Evolutionary conservation across 2,888 invertebrate genomes (phyloP).

Genomic region (Ormyrus pomaceus): DNA sequence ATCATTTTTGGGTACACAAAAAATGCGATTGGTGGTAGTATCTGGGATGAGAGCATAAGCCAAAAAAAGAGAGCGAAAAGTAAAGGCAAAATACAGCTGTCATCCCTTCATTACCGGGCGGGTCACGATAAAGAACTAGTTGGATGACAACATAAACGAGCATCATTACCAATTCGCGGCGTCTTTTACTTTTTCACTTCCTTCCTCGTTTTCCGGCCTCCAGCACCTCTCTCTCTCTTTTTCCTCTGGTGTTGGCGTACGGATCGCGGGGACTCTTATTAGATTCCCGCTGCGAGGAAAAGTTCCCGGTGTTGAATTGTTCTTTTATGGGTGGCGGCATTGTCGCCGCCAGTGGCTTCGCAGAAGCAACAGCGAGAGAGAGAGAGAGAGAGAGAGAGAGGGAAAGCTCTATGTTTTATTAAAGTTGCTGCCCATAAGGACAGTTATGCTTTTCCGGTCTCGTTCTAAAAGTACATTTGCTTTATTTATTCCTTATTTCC

Average conservation of each 20-base stretch:
- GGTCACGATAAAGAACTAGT: conserved; percentile 6
- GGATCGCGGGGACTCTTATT: conserved; percentile 45
- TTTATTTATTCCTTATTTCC: conserved; percentile 20
- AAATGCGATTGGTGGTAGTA: background rate
- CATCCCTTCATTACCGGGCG: conserved; percentile 29
- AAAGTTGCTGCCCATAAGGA: conserved; percentile 38
- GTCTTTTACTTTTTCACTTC: background rate
- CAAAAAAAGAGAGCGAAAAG: conserved; percentile 1
- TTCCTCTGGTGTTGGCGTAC: background rate
- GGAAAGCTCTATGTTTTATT: conserved; percentile 57
- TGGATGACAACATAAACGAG: conserved; percentile 39
- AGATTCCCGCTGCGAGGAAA: conserved; percentile 46
- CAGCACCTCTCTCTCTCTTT: background rate
- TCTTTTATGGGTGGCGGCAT: conserved; percentile 54
- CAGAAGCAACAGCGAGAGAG: background rate
- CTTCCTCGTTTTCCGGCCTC: too few relatives aligned
- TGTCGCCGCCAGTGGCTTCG: conserved; percentile 37
- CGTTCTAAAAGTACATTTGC: conserved; percentile 9
- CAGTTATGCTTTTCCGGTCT: conserved; percentile 6
- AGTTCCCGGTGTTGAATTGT: conserved; percentile 52
- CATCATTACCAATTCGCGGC: conserved; percentile 40
- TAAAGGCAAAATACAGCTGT: conserved; percentile 18
- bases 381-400: background rate
- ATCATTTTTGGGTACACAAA: background rate
- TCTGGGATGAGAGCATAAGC: background rate